These are phyloP conservation scores for Chloroceryle aenea DNA, from an alignment of 2,113 vertebrate genomes.

Conservation along the genomic window DNA sequence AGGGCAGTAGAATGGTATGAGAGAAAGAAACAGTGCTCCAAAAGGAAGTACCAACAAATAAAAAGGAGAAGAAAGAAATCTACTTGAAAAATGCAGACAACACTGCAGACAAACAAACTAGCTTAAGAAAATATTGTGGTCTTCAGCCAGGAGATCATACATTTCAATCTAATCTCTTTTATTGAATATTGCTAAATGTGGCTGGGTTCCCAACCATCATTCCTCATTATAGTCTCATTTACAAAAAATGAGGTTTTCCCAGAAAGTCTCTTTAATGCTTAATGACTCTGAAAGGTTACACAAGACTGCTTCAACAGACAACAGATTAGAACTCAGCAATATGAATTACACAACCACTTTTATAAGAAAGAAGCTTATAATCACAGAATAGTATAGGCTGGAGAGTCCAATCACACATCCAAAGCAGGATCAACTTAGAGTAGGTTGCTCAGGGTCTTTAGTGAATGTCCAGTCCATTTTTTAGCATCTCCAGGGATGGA, in stretches of 20 bases:
- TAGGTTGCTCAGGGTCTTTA: neutral
- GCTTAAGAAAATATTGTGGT: neutral
- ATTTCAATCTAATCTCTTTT: neutral
- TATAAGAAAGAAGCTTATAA: neutral
- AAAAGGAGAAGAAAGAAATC: neutral
- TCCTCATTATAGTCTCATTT: neutral
- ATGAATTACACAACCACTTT: neutral
- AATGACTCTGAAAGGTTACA: neutral
- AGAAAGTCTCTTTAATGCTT: neutral
- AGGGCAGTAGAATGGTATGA: fast-evolving
- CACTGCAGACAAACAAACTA: neutral
- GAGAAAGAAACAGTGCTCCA: neutral
- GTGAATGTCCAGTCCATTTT: neutral
- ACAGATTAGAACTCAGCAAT: neutral
- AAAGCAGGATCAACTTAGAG: neutral
- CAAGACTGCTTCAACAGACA: neutral
- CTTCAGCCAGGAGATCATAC: neutral
- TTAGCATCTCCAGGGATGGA: neutral
- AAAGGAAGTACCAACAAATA: neutral
- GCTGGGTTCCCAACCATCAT: neutral
- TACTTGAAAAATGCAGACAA: neutral
- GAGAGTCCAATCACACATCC: neutral
- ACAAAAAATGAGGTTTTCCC: neutral
- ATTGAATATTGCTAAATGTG: neutral
- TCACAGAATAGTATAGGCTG: neutral